Evolutionary conservation across 2,888 invertebrate genomes (phyloP), one percentile per base, ranked within the genome.

Genomic region (Trissoscelio sp.): DNA sequence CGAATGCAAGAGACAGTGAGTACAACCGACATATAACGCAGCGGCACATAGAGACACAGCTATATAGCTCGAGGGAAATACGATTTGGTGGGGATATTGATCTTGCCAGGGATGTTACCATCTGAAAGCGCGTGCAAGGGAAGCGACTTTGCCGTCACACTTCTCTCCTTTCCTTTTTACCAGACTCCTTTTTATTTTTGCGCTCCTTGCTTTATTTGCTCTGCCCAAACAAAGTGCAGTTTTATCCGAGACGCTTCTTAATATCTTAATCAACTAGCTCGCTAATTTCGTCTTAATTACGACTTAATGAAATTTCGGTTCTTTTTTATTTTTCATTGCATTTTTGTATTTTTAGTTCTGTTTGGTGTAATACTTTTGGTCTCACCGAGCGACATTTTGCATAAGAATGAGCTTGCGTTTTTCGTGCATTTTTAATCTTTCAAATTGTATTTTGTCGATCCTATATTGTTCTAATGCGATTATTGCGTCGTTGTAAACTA

Each of bases 1-100:
- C 42, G 58, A 55, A 62, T 64, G 66, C 70, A 42, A 48, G 46
- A 82, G 46, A 64, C 42, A 72, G 51, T 44, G 16, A 46, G 72
- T 46, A 55, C 39, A 48, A 31, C 55, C 81, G 79, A 51, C 72
- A n/a, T 77, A 75, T 81, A 85, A 81, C 81, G 69, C 46, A 55
- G 51, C 67, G 55, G 55, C 80, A 75, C 67, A 81, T 81, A 80
- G 84, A 81, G 78, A 84, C 70, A 72, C 78, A 51, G 73, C 81
- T 83, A 79, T 78, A 83, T 83, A 83, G 85, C 81, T 84, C 73
- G 83, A 85, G 84, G 84, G 84, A 87, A 86, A 87, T 87, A 84
- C 86, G 87, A 87, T 73, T 87, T 87, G 87, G 87, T 80, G 84
- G 84, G 88, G 86, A 89, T 89, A 89, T 89, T 89, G 89, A 89